These are phyloP conservation scores for Drosophila pandora DNA, from an alignment of 1,140 invertebrate species.

Conservation along the genomic window DNA sequence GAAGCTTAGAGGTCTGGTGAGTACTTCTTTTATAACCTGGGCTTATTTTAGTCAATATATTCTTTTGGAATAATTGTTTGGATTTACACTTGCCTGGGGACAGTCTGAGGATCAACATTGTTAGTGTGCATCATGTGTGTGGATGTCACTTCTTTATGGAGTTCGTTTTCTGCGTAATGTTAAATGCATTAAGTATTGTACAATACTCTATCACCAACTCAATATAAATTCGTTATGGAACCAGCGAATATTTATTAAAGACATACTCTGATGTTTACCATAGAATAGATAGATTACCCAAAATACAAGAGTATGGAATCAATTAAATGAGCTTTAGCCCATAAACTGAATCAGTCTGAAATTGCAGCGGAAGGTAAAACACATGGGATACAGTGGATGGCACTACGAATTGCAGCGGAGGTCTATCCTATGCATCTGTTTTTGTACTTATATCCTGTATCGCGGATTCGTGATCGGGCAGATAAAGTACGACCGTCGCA, in stretches of 20 bases:
- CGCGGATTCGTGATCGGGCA: background rate
- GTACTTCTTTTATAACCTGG: background rate
- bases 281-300: too few species aligned
- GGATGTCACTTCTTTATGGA: constrained; percentile 15
- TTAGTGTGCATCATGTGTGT: constrained; percentile 19
- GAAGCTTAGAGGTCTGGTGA: background rate
- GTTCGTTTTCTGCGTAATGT: constrained; percentile 15
- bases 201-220: background rate
- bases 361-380: background rate
- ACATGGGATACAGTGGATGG: background rate
- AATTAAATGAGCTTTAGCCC: background rate
- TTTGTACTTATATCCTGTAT: background rate
- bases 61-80: constrained; percentile 4
- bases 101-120: constrained; percentile 22
- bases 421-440: background rate
- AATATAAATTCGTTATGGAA: too few species aligned
- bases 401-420: background rate
- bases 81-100: constrained; percentile 10
- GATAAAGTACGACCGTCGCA: background rate
- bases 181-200: constrained; percentile 8
- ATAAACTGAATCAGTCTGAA: background rate
- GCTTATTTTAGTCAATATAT: too few species aligned
- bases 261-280: too few species aligned
- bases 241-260: too few species aligned
- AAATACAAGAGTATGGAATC: background rate